phyloP scores from a whole-genome alignment of 2,797 vertebrate genomes.

The Lindbergichthys nudifrons region DNA sequence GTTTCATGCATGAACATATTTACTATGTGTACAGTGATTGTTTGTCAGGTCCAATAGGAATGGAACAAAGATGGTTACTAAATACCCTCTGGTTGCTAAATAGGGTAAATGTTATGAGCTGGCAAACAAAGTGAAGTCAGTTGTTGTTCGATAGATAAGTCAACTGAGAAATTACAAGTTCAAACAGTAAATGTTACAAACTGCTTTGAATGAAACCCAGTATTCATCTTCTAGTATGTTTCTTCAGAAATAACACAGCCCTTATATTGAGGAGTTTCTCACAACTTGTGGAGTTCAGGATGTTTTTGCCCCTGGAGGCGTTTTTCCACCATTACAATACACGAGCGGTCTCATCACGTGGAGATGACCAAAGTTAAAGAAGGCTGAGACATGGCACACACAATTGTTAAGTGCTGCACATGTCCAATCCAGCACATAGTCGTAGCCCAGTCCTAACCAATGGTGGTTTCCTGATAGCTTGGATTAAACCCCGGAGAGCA shows the following conservation, averaged over 20 bases:
- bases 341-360: slow-evolving; percentile 17
- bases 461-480: slow-evolving; percentile 59
- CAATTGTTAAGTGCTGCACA: not conserved
- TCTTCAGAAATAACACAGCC: not conserved
- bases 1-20: slow-evolving; percentile 13
- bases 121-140: not conserved
- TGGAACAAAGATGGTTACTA: not conserved
- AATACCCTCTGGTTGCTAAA: no score
- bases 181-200: not conserved
- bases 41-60: not conserved
- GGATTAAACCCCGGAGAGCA: slow-evolving; percentile 62
- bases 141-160: slow-evolving; percentile 2
- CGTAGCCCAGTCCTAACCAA: slow-evolving; percentile 36
- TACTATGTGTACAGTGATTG: not conserved
- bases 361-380: slow-evolving; percentile 22
- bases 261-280: not conserved
- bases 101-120: not conserved
- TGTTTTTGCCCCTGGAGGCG: not conserved
- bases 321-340: slow-evolving; percentile 29
- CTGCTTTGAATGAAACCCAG: not conserved
- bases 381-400: slow-evolving; percentile 16
- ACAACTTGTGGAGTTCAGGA: not conserved
- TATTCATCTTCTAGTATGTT: not conserved
- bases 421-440: slow-evolving; percentile 22
- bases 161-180: not conserved